Base-by-base conservation (phyloP, 2,888 invertebrate genomes). In the Nemotelus pantherinus region DNA sequence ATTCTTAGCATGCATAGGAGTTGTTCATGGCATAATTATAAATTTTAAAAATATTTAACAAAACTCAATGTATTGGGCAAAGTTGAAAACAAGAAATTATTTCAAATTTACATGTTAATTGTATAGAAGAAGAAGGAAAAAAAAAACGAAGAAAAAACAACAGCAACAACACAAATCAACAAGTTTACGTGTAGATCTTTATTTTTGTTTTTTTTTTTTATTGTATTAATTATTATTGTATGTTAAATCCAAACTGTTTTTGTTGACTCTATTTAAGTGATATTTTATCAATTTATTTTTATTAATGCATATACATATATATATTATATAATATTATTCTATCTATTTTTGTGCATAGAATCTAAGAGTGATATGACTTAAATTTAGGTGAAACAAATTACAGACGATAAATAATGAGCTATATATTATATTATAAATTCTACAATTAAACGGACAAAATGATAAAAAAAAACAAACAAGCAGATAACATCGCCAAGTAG, bases 211-310 rank as follows among this genome's bases (percentile, higher is more conserved):
- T 60, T 74, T 60, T 9, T 63, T 63, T 64, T 75, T 63, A 75
- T 75, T 75, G 50, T 75, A 75, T 55, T 55, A 53, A 70, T 55
- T 71, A 71, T 64, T 72, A 72, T 60, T 48, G 60, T 60, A 58
- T 72, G 58, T 47, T 58, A 53, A 65, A 76, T 43, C 47, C 65
- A 60, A 76, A 45, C 78, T 58, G 67, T 67, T 77, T 79, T 78
- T 79, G 79, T 79, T 79, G 75, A 79, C 71, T 78, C 71, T 78
- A 79, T 79, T 79, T 79, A 78, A 79, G 79, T 79, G 79, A 79
- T 79, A 79, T 79, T 79, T 79, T 79, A 78, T 79, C 57, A 67
- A 68, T 74, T 77, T 77, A 72, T 71, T 77, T 53, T 68, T 79
- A 71, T 65, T 55, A 58, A 45, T 67, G 43, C n/a, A 53, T 55